Conservation (phyloP, 2,888 invertebrate genomes). For the Nomada fabriciana region DNA sequence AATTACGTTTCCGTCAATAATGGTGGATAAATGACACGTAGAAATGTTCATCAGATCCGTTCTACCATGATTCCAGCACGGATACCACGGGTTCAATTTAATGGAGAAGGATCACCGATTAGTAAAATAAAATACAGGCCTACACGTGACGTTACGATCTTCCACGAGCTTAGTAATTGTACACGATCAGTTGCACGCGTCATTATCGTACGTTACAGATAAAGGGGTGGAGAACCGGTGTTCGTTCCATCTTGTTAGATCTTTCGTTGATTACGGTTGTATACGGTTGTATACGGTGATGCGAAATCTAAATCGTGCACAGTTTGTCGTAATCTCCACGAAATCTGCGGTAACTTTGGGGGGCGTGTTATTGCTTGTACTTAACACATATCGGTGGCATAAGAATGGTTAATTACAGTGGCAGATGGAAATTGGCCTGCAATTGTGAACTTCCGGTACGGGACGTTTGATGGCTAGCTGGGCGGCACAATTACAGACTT, state of each 20-base stretch:
- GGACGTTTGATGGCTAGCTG: slow-evolving; percentile 35
- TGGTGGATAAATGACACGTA: neutral
- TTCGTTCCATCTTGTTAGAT: slow-evolving; percentile 63
- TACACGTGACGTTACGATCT: slow-evolving; percentile 57
- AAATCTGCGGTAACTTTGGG: slow-evolving; percentile 52
- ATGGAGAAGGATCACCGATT: slow-evolving; percentile 41
- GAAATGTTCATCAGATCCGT: slow-evolving; percentile 33
- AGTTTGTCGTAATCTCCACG: slow-evolving; percentile 52
- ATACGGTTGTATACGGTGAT: slow-evolving; percentile 2
- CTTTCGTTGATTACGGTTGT: slow-evolving; percentile 43
- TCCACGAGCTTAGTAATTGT: slow-evolving; percentile 60
- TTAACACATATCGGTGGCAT: slow-evolving; percentile 42
- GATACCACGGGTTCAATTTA: slow-evolving; percentile 1
- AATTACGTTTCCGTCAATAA: slow-evolving; percentile 47
- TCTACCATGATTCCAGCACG: slow-evolving; percentile 1
- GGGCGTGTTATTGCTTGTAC: slow-evolving; percentile 25
- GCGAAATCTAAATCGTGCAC: slow-evolving; percentile 51
- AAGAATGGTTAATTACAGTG: slow-evolving; percentile 53
- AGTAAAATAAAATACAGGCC: slow-evolving; percentile 52
- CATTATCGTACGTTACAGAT: slow-evolving; percentile 47
- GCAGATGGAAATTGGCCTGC: slow-evolving; percentile 25
- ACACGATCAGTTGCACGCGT: slow-evolving; percentile 34
- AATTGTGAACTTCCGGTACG: slow-evolving; percentile 48
- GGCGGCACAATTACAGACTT: slow-evolving; percentile 29
- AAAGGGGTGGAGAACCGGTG: slow-evolving; percentile 37